phyloP scores from a whole-genome alignment of 2,888 invertebrate species.

The Heliconius sara region DNA sequence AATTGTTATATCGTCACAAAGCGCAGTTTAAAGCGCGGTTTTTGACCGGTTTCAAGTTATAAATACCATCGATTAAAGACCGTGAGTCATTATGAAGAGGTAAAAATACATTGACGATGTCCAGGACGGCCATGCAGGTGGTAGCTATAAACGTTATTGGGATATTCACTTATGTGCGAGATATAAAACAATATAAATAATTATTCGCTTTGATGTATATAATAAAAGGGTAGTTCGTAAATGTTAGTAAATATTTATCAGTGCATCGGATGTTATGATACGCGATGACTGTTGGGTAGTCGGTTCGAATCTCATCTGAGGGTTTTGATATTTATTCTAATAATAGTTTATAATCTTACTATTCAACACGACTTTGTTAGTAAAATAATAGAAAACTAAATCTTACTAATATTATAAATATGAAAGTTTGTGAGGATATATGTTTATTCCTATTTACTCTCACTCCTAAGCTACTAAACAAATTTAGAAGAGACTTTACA shows the following conservation, averaged over 20 bases:
- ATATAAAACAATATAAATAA: conserved; percentile 6
- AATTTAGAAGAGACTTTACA: no score
- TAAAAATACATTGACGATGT: conserved; percentile 35
- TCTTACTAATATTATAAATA: neutral
- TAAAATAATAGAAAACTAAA: neutral
- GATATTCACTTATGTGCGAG: conserved; percentile 11
- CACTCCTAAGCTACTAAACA: no score
- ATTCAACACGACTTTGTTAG: neutral
- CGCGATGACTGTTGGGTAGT: neutral
- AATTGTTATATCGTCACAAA: neutral
- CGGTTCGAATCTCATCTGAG: neutral
- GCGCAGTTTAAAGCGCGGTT: conserved; percentile 2
- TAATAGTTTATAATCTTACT: neutral
- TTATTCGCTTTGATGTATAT: neutral
- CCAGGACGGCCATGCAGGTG: conserved; percentile 22
- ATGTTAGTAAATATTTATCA: neutral
- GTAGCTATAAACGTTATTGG: conserved; percentile 13
- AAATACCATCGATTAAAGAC: conserved; percentile 34
- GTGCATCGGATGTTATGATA: neutral
- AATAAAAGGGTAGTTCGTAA: neutral
- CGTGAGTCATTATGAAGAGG: conserved; percentile 39
- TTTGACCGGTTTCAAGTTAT: conserved; percentile 37
- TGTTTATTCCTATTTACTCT: no score
- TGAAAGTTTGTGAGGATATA: no score
- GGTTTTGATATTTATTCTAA: neutral